phyloP scores from a whole-genome alignment of 2,888 invertebrate species.

The Dexiosoma caninum region DNA sequence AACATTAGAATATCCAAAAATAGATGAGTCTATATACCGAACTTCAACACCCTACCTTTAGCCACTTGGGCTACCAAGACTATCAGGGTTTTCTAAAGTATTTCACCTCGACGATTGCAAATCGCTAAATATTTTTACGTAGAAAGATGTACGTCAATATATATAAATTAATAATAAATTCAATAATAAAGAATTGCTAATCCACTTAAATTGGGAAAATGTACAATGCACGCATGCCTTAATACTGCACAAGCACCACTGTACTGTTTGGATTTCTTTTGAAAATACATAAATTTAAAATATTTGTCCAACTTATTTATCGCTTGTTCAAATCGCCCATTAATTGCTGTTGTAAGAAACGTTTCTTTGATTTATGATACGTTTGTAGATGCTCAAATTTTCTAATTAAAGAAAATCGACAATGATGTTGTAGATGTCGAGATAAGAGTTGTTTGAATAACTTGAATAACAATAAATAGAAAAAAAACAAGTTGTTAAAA shows the following conservation, averaged over 20 bases:
- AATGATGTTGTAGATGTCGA: not conserved
- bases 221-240: too few relatives aligned
- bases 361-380: not conserved
- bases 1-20: too few relatives aligned
- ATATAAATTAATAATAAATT: too few relatives aligned
- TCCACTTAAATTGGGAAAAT: not conserved
- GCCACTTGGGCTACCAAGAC: too few relatives aligned
- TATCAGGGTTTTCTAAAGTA: too few relatives aligned
- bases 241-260: too few relatives aligned
- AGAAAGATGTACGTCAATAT: too few relatives aligned
- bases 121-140: too few relatives aligned
- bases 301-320: not conserved
- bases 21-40: too few relatives aligned
- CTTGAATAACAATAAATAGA: not conserved
- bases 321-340: not conserved
- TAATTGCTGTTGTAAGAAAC: not conserved
- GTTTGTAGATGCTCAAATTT: not conserved
- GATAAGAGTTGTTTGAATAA: not conserved
- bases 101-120: too few relatives aligned
- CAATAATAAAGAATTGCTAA: not conserved
- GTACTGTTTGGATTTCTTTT: not conserved
- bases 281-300: not conserved
- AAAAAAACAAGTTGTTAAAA: not conserved
- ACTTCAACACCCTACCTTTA: too few relatives aligned
- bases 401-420: not conserved